Evolutionary conservation across 2,888 invertebrate genomes (phyloP), one percentile per base, ranked within the genome.

Genomic region (Pachycephus smyrnensis): DNA sequence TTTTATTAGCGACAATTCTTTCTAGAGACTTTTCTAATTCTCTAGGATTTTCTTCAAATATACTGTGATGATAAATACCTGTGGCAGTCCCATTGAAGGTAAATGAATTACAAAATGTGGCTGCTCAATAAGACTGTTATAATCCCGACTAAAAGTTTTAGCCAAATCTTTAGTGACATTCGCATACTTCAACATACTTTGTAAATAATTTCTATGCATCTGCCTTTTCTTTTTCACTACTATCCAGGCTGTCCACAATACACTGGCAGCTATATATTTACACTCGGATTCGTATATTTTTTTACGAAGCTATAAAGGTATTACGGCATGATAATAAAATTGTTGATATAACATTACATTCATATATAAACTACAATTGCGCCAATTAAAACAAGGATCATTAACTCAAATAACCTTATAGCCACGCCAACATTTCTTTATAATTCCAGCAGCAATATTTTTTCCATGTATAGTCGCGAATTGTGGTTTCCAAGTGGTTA

Each of bases 211-310:
- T n/a, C 80, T 75, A 69, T 84, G 83, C 80, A 86, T 81, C 11
- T 82, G 76, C 3, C 81, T 82, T 33, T 80, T 86, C 12, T 80
- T 80, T 75, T 84, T 84, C 4, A 84, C 3, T 0, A 75, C 71
- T 0, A 84, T 55, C 87, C 87, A 87, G 0, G 74, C 73, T 11
- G 79, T 77, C 87, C 87, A 87, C 1, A 87, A 75, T 35, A 84
- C 75, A 73, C 86, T 86, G 4, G 86, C 87, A 11, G 87, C 87
- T 78, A 87, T 80, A 75, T 87, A 87, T 12, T 82, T 82, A 33
- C 83, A 80, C 23, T 84, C 76, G 0, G 82, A 74, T 30, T 82
- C 80, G 35, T 73, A 73, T 3, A 82, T 79, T 37, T 35, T 75
- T 35, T 81, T 84, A 9, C 87, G 87, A 15, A 86, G n/a, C 87